Evolutionary conservation across 2,797 vertebrate genomes (phyloP).

Genomic region (Catamblyrhynchus diadema): DNA sequence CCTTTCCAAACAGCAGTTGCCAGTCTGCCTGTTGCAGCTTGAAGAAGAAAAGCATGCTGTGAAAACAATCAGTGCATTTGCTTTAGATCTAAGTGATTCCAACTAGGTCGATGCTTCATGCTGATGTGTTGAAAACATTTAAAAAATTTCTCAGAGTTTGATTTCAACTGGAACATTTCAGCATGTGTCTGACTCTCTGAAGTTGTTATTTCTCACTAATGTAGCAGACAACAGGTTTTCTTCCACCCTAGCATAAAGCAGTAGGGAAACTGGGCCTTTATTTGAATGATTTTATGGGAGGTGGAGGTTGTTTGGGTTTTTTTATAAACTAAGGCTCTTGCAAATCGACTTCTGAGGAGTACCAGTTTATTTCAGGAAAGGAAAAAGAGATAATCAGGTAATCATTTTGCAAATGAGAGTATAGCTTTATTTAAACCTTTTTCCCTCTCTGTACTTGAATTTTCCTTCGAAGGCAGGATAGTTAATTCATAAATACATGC

Average conservation of each 20-base stretch:
- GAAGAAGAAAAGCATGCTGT: slow-evolving; percentile 80
- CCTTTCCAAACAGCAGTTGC: slow-evolving; percentile 69
- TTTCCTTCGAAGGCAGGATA: background rate
- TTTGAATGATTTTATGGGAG: background rate
- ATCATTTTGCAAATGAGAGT: background rate
- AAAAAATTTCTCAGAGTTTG: slow-evolving; percentile 79
- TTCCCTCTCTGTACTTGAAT: background rate
- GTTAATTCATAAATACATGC: background rate
- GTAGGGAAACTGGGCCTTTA: slow-evolving; percentile 27
- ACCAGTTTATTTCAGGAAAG: background rate
- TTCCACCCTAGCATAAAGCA: slow-evolving; percentile 46
- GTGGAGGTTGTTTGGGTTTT: background rate
- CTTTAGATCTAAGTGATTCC: slow-evolving; percentile 87
- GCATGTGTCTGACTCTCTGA: slow-evolving; percentile 64
- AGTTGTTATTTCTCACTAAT: slow-evolving; percentile 70
- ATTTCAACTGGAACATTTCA: slow-evolving; percentile 75
- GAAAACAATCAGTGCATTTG: slow-evolving; percentile 91
- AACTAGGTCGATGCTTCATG: slow-evolving; percentile 83
- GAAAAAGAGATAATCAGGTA: background rate
- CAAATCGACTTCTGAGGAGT: background rate
- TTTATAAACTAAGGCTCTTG: background rate
- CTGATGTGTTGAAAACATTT: slow-evolving; percentile 85
- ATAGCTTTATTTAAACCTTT: background rate
- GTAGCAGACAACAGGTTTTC: slow-evolving; percentile 43
- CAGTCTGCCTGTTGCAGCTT: slow-evolving; percentile 72